phyloP scores from a whole-genome alignment of 2,888 invertebrate species.

The Limnephilus lunatus region DNA sequence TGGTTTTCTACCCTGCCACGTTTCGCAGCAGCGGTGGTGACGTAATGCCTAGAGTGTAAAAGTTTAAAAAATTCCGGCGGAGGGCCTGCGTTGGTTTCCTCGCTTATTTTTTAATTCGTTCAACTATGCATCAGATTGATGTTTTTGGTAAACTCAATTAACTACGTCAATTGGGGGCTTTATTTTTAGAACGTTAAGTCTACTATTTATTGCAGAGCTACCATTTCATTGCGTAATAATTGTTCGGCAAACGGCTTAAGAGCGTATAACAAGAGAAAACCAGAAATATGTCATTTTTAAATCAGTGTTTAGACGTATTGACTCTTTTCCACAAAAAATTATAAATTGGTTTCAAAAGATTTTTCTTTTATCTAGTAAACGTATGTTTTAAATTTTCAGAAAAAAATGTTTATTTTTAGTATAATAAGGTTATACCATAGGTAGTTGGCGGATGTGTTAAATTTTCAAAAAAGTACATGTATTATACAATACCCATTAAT shows the following conservation, averaged over 20 bases:
- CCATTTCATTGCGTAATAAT: background rate
- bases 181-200: background rate
- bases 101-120: background rate
- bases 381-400: too few relatives aligned
- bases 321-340: too few relatives aligned
- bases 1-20: background rate
- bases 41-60: slow-evolving; percentile 15
- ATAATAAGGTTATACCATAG: too few relatives aligned
- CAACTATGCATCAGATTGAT: background rate
- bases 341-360: too few relatives aligned
- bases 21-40: background rate
- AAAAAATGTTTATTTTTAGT: too few relatives aligned
- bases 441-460: too few relatives aligned
- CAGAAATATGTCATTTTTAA: too few relatives aligned
- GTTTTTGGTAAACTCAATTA: background rate
- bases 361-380: too few relatives aligned
- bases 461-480: too few relatives aligned
- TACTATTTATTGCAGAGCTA: background rate
- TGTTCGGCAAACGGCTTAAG: background rate
- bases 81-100: background rate
- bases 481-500: too few relatives aligned
- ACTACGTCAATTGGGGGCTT: background rate
- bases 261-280: too few relatives aligned
- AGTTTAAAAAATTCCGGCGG: slow-evolving; percentile 18
- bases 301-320: too few relatives aligned